A percentile compares a stretch with the other conserved stretches of the same genome.
Conservation (phyloP, 2,113 vertebrate genomes). For the Cololabis saira region DNA sequence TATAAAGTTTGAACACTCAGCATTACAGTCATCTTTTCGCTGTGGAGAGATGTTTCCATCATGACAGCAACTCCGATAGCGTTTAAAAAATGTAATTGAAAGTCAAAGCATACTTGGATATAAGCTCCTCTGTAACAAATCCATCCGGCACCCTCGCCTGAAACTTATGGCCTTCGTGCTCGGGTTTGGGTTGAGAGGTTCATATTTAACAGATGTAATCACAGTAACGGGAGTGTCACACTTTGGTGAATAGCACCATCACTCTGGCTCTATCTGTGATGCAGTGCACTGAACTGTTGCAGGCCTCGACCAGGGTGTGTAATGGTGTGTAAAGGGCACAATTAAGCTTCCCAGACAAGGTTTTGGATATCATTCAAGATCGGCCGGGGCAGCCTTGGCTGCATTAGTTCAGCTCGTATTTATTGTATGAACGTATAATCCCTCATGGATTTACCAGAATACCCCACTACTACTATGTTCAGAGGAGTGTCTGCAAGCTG, state of each 20-base stretch:
- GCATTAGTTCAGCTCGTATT: not conserved
- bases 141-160: not conserved
- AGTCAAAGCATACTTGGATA: too few relatives aligned
- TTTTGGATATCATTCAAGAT: slow-evolving; percentile 20
- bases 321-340: slow-evolving; percentile 20
- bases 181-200: slow-evolving; percentile 6
- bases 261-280: slow-evolving; percentile 7
- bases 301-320: not conserved
- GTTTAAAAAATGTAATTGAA: too few relatives aligned
- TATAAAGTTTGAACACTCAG: too few relatives aligned
- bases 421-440: slow-evolving; percentile 26
- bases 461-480: too few relatives aligned
- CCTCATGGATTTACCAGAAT: not conserved
- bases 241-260: not conserved
- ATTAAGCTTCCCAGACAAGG: slow-evolving; percentile 15
- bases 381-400: too few relatives aligned
- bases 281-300: not conserved
- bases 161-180: not conserved
- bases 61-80: too few relatives aligned
- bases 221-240: not conserved
- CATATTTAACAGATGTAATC: slow-evolving; percentile 17
- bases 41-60: too few relatives aligned
- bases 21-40: too few relatives aligned
- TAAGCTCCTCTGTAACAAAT: slow-evolving; percentile 5
- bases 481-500: too few relatives aligned